Evolutionary conservation across 2,113 vertebrate species (phyloP).

Genomic region (Xyrauchen texanus): DNA sequence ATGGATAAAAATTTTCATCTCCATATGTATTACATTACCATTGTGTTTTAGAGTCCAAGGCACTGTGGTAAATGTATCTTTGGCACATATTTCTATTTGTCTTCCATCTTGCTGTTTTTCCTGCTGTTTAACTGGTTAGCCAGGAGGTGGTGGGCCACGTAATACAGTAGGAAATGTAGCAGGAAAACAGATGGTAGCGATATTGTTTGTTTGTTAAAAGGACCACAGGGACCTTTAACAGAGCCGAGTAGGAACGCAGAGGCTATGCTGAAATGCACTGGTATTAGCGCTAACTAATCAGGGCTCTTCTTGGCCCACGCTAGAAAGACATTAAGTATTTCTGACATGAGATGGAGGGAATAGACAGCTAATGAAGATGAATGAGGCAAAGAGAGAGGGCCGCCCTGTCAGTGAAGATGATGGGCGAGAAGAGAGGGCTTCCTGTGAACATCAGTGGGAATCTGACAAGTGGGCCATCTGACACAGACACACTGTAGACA

Average conservation of each 20-base stretch:
- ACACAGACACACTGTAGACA: no score
- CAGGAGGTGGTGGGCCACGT: slow-evolving; percentile 20
- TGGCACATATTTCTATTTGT: slow-evolving; percentile 22
- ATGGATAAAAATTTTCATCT: no score
- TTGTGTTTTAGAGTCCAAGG: not conserved
- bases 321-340: slow-evolving; percentile 58
- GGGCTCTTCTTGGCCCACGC: slow-evolving; percentile 22
- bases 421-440: slow-evolving; percentile 9
- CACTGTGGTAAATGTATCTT: slow-evolving; percentile 1
- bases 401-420: slow-evolving; percentile 40
- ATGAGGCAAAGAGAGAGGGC: slow-evolving; percentile 48
- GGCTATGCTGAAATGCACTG: slow-evolving; percentile 35
- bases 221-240: slow-evolving; percentile 47
- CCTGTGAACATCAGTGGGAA: slow-evolving; percentile 28
- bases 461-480: slow-evolving; percentile 1
- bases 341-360: slow-evolving; percentile 57
- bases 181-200: slow-evolving; percentile 59
- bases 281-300: slow-evolving; percentile 58
- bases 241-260: not conserved
- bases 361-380: slow-evolving; percentile 64
- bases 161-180: slow-evolving; percentile 43
- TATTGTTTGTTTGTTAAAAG: slow-evolving; percentile 57
- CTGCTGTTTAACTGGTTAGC: slow-evolving; percentile 36
- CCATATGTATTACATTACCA: not conserved
- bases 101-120: slow-evolving; percentile 39